phyloP scores from a whole-genome alignment of 37 sponge, comb jelly and placozoan species.

The Axinella damicornis region DNA sequence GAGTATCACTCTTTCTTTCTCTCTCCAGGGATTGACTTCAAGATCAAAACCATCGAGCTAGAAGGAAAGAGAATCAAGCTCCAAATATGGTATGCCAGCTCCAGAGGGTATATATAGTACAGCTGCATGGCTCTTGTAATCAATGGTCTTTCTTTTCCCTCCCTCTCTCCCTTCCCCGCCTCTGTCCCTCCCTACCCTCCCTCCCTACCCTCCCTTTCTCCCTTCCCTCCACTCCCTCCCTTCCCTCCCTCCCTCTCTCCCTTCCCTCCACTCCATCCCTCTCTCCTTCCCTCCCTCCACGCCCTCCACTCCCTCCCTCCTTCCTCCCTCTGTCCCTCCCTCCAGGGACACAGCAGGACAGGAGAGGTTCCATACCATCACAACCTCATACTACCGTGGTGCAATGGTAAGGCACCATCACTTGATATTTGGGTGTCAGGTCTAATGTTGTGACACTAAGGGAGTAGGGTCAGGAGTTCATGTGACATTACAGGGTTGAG shows the following conservation, averaged over 20 bases:
- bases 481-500: neutral
- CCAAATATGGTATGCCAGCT: constrained; percentile 86
- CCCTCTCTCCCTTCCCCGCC: neutral
- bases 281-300: constrained; percentile 1
- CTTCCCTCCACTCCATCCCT: too few relatives aligned
- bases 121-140: too few relatives aligned
- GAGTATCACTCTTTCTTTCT: neutral
- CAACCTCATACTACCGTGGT: constrained; percentile 94
- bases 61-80: constrained; percentile 92
- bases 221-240: constrained; percentile 2
- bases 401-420: constrained; percentile 81
- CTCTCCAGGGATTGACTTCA: constrained; percentile 92
- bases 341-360: constrained; percentile 35
- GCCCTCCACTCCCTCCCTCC: neutral
- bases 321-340: neutral
- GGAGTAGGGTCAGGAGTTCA: neutral
- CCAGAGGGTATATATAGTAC: too few relatives aligned
- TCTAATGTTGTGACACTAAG: too few relatives aligned
- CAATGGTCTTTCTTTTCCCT: neutral
- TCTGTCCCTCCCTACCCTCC: neutral
- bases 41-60: constrained; percentile 96
- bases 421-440: neutral
- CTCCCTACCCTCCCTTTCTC: neutral
- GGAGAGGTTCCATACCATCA: constrained; percentile 95
- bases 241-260: neutral